Percentiles rank a stretch among this genome's conserved stretches.
These are phyloP conservation scores for Erebia aethiops DNA, from an alignment of 2,888 invertebrate species.

Conservation along the genomic window DNA sequence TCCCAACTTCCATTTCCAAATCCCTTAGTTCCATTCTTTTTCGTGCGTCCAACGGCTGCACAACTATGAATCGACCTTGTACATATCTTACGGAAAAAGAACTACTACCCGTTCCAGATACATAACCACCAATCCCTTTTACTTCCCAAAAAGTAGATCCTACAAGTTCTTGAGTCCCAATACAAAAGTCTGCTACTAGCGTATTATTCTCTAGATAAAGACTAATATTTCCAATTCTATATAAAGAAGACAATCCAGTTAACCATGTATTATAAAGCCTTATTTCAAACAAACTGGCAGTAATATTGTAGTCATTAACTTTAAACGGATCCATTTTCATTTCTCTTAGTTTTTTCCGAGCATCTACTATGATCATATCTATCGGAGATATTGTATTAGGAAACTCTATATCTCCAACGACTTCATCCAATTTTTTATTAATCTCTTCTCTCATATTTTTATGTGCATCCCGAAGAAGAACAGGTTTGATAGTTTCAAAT, in stretches of 20 bases:
- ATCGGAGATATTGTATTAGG: constrained; percentile 93
- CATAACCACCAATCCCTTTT: constrained; percentile 85
- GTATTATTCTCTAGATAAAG: constrained; percentile 88
- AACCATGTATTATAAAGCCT: constrained; percentile 89
- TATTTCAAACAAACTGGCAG: constrained; percentile 86
- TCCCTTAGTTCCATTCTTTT: constrained; percentile 87
- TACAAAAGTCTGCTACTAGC: constrained; percentile 85
- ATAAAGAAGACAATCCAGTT: constrained; percentile 90
- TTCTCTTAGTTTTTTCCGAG: constrained; percentile 85
- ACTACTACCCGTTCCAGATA: constrained; percentile 87
- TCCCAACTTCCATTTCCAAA: constrained; percentile 90
- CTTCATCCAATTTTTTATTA: constrained; percentile 87
- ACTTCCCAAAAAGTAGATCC: constrained; percentile 92
- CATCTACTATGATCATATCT: constrained; percentile 91
- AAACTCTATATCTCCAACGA: constrained; percentile 87
- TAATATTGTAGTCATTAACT: constrained; percentile 88
- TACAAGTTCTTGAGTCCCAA: constrained; percentile 90
- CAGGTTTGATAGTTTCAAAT: constrained; percentile 94
- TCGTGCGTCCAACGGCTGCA: constrained; percentile 90
- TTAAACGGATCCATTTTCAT: constrained; percentile 89
- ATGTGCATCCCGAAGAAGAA: constrained; percentile 90
- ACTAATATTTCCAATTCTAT: constrained; percentile 90
- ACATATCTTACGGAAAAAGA: constrained; percentile 91
- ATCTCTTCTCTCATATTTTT: constrained; percentile 88
- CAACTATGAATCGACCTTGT: constrained; percentile 85